Conservation (phyloP, 92 coral and sea anemone genomes). For the Isaurus tuberculatus region DNA sequence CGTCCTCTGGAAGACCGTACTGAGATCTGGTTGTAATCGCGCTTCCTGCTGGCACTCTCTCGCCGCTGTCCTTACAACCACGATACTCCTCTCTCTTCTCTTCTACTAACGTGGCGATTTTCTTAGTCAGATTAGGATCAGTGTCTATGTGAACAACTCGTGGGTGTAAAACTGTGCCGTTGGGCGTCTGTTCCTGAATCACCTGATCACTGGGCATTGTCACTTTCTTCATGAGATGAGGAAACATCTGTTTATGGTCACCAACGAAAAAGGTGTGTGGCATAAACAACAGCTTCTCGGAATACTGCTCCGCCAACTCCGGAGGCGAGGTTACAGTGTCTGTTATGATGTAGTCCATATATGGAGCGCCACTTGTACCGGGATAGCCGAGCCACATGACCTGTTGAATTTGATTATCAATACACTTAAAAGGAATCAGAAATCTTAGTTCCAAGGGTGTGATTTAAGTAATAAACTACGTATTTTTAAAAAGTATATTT, state of each 20-base stretch:
- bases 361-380: constrained; percentile 98
- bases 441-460: neutral
- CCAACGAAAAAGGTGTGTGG: constrained; percentile 98
- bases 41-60: constrained; percentile 79
- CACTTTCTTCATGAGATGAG: constrained; percentile 92
- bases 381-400: constrained; percentile 99
- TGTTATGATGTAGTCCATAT: constrained; percentile 99
- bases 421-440: neutral
- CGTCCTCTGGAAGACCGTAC: constrained; percentile 92
- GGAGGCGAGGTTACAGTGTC: constrained; percentile 94
- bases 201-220: constrained; percentile 70
- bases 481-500: too few relatives aligned
- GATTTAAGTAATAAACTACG: too few relatives aligned
- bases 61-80: constrained; percentile 98
- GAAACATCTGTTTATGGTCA: constrained; percentile 99
- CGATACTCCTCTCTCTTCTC: constrained; percentile 92
- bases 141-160: constrained; percentile 38
- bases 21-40: constrained; percentile 85
- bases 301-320: constrained; percentile 87
- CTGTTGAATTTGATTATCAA: constrained; percentile 54
- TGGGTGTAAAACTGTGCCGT: constrained; percentile 71
- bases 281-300: constrained; percentile 96
- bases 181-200: constrained; percentile 70
- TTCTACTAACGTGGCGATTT: constrained; percentile 86
- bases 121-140: constrained; percentile 65